Evolutionary conservation across 2,888 invertebrate genomes (phyloP).

Genomic region (Eulithis prunata): DNA sequence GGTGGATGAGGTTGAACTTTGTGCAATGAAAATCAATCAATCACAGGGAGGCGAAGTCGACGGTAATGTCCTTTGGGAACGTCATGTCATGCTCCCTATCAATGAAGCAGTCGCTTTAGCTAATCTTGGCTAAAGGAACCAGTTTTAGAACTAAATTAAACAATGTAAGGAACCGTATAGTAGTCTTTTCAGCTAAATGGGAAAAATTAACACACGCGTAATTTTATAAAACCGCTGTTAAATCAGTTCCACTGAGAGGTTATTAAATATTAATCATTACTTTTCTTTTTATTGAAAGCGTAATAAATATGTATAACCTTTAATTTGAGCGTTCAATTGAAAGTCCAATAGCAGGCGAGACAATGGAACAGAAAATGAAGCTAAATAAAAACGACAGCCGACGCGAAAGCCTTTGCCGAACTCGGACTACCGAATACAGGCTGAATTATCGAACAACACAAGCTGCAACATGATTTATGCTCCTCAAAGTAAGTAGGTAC

Average conservation of each 20-base stretch:
- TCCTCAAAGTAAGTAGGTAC: slow-evolving; percentile 38
- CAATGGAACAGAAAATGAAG: slow-evolving; percentile 50
- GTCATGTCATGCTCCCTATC: slow-evolving; percentile 46
- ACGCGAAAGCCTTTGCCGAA: slow-evolving; percentile 35
- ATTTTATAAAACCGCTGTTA: background rate
- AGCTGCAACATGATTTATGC: slow-evolving; percentile 71
- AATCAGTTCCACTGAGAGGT: too few relatives aligned
- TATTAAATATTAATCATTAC: too few relatives aligned
- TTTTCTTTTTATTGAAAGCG: background rate
- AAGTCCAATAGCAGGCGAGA: slow-evolving; percentile 43
- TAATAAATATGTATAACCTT: too few relatives aligned
- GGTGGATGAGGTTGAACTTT: slow-evolving; percentile 46
- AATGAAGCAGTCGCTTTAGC: slow-evolving; percentile 31
- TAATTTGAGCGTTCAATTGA: too few relatives aligned
- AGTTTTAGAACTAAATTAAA: background rate
- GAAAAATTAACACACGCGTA: background rate
- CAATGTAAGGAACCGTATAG: too few relatives aligned
- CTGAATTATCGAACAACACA: slow-evolving; percentile 45
- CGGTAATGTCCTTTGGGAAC: slow-evolving; percentile 42
- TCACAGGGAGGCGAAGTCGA: slow-evolving; percentile 42
- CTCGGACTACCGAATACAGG: slow-evolving; percentile 44
- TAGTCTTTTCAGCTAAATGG: background rate
- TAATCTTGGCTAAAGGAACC: slow-evolving; percentile 16
- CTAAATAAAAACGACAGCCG: slow-evolving; percentile 31
- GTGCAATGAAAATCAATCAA: slow-evolving; percentile 57